phyloP scores from a whole-genome alignment of 2,113 vertebrate genomes.

The Trichomycterus rosablanca region DNA sequence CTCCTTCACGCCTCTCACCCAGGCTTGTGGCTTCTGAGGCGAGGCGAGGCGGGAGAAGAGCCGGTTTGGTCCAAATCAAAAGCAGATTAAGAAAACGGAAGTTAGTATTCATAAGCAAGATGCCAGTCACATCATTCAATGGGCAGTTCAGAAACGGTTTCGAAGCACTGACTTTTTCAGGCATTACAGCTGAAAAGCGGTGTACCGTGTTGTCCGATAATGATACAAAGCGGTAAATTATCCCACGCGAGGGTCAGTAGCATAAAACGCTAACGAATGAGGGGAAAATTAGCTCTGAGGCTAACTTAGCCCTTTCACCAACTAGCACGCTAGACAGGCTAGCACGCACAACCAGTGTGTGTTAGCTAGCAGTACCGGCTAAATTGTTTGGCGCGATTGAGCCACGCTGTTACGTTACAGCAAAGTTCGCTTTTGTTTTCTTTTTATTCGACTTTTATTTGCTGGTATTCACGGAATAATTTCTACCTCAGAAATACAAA shows the following conservation, averaged over 20 bases:
- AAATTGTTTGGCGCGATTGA: constrained; percentile 29
- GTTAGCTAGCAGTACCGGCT: constrained; percentile 52
- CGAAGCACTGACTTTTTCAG: too few species aligned
- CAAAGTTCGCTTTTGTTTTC: constrained; percentile 3
- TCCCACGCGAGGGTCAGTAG: too few species aligned
- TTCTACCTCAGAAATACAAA: not conserved
- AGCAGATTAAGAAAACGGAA: constrained; percentile 60
- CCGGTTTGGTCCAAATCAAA: constrained; percentile 44
- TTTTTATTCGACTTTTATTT: not conserved
- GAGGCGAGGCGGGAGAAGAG: constrained; percentile 38
- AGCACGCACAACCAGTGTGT: too few species aligned
- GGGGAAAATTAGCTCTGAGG: constrained; percentile 17
- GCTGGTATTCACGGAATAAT: not conserved
- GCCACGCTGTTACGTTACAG: not conserved
- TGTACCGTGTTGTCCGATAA: too few species aligned
- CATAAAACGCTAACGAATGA: too few species aligned
- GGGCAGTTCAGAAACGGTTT: too few species aligned
- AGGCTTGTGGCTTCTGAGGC: constrained; percentile 49
- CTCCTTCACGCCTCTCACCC: constrained; percentile 34
- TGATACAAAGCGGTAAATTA: too few species aligned
- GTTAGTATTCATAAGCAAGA: constrained; percentile 41
- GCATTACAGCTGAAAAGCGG: too few species aligned
- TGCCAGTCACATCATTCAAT: not conserved
- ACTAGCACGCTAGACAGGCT: too few species aligned
- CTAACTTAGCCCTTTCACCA: constrained; percentile 10